Percentiles rank a stretch among this genome's conserved stretches.
Conservation (phyloP, 2,113 vertebrate species). For the Phalacrocorax aristotelis region DNA sequence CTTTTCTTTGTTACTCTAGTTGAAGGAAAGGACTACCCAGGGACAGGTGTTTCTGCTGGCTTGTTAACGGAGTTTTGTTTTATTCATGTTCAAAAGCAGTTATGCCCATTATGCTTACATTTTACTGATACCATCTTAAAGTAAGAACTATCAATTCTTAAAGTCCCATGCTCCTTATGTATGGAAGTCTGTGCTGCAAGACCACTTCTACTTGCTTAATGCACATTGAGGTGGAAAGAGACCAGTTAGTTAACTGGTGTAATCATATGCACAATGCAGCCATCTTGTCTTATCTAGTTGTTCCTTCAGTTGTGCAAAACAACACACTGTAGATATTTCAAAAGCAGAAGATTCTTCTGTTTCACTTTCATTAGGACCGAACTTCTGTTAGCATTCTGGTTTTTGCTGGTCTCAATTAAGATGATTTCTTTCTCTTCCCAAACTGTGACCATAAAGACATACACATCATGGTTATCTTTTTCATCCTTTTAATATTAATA, state of each 20-base stretch:
- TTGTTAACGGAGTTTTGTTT: neutral
- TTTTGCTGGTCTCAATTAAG: neutral
- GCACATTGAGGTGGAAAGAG: neutral
- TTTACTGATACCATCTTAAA: neutral
- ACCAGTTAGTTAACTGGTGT: neutral
- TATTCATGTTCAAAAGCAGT: neutral
- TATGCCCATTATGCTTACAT: neutral
- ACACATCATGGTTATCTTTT: neutral
- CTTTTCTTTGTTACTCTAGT: neutral
- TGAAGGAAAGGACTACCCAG: neutral
- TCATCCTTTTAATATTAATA: neutral
- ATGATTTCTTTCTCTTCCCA: neutral
- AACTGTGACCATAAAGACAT: slow-evolving; percentile 1
- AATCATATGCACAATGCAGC: neutral
- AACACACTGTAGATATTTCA: neutral
- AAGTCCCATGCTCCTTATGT: neutral
- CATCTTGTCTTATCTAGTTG: neutral
- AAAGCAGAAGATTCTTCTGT: neutral
- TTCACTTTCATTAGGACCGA: neutral
- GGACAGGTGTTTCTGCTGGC: neutral
- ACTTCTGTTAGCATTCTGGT: neutral
- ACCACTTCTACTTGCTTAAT: neutral
- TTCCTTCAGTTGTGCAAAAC: neutral
- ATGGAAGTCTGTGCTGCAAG: neutral
- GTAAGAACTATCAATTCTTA: neutral